These are phyloP conservation scores for Etia nguti DNA, from an alignment of 2,113 vertebrate species.

Conservation along the genomic window DNA sequence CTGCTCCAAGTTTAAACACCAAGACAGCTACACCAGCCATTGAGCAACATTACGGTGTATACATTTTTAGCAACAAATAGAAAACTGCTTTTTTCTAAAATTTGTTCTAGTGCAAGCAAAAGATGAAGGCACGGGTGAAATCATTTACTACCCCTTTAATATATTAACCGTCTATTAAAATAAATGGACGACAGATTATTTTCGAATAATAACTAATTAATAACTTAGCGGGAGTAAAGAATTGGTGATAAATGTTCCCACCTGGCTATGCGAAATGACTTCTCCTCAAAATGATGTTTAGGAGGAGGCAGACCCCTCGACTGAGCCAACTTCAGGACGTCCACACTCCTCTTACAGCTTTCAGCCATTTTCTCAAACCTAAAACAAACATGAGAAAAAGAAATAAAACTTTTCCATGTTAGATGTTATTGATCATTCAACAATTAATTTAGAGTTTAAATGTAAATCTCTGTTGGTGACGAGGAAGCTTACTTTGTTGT, in stretches of 20 bases:
- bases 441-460: neutral
- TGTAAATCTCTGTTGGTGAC: neutral
- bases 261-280: constrained; percentile 88
- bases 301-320: constrained; percentile 86
- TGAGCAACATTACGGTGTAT: neutral
- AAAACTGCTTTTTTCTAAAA: neutral
- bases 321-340: constrained; percentile 86
- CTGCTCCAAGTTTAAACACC: neutral
- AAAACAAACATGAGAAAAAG: neutral
- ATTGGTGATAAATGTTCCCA: constrained; percentile 23
- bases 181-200: neutral
- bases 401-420: neutral
- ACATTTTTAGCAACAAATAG: neutral
- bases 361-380: constrained; percentile 92
- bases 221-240: neutral
- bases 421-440: neutral
- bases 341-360: constrained; percentile 85
- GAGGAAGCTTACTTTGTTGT: constrained; percentile 80
- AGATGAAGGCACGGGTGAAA: neutral
- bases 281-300: constrained; percentile 90
- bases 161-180: neutral
- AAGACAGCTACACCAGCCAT: neutral
- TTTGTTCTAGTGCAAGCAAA: neutral
- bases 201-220: neutral
- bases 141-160: neutral